Conservation (phyloP, 1,140 invertebrate genomes). For the Gonioctena quinquepunctata region DNA sequence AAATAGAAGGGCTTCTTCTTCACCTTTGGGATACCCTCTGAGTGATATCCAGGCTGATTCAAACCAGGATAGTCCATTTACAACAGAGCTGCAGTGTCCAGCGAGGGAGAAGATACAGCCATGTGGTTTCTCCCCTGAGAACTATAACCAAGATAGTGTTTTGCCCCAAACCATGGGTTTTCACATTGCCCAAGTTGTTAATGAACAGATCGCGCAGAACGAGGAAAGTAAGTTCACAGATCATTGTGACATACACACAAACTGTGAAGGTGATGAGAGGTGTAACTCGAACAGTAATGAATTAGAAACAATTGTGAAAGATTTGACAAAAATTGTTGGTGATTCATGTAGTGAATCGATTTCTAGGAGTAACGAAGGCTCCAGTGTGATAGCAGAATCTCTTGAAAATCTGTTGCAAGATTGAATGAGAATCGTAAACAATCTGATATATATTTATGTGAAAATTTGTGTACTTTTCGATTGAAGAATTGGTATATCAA, state of each 20-base stretch:
- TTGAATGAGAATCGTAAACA: neutral
- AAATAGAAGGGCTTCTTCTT: no score
- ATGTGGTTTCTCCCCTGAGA: neutral
- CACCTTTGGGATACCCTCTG: no score
- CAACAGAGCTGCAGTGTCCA: neutral
- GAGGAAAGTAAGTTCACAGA: neutral
- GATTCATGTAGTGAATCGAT: neutral
- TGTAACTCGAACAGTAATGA: neutral
- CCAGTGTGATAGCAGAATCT: neutral
- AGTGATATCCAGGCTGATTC: no score
- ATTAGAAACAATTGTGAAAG: constrained; percentile 32
- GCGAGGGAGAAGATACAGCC: neutral
- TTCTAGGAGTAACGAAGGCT: neutral
- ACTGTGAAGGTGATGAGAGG: neutral
- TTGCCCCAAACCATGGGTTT: neutral
- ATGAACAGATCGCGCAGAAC: constrained; percentile 1
- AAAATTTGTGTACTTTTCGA: neutral
- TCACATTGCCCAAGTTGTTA: constrained; percentile 8
- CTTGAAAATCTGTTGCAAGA: constrained; percentile 13
- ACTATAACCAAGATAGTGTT: neutral
- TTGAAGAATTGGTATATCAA: neutral
- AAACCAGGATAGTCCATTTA: neutral
- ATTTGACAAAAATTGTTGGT: constrained; percentile 29
- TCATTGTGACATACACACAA: neutral
- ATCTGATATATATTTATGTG: neutral